A percentile compares a stretch with the other conserved stretches of the same genome.
Conservation (phyloP, 2,113 vertebrate genomes). For the Apodemus speciosus region DNA sequence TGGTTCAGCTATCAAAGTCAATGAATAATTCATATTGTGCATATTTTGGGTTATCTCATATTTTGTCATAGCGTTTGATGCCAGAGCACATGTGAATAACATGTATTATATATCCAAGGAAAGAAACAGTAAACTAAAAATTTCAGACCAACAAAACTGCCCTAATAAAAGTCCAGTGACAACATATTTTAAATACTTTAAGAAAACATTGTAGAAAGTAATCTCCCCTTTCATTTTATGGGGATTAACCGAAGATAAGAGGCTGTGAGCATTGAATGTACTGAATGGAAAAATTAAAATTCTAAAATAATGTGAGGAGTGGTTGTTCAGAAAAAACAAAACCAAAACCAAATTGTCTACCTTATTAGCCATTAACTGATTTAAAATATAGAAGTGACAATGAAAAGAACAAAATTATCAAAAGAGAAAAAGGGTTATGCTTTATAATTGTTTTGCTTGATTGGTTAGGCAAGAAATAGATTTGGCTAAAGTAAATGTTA, state of each 20-base stretch:
- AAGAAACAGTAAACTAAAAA: too few species aligned
- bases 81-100: background rate
- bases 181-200: background rate
- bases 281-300: background rate
- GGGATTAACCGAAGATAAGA: background rate
- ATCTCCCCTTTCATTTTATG: background rate
- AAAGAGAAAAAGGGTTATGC: background rate
- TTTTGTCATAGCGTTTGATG: background rate
- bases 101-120: background rate
- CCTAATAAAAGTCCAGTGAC: background rate
- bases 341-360: too few species aligned
- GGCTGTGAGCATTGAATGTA: background rate
- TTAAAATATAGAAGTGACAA: background rate
- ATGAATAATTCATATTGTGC: fast-evolving
- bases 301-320: background rate
- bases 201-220: background rate
- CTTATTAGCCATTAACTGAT: slow-evolving; percentile 82
- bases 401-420: background rate
- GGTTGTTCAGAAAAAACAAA: background rate
- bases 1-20: background rate
- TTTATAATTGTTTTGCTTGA: slow-evolving; percentile 80
- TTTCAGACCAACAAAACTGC: background rate
- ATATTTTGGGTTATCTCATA: background rate
- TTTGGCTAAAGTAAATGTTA: slow-evolving; percentile 86
- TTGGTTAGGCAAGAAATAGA: slow-evolving; percentile 87